phyloP scores from a whole-genome alignment of 2,113 vertebrate species.

The Saiga tatarica region DNA sequence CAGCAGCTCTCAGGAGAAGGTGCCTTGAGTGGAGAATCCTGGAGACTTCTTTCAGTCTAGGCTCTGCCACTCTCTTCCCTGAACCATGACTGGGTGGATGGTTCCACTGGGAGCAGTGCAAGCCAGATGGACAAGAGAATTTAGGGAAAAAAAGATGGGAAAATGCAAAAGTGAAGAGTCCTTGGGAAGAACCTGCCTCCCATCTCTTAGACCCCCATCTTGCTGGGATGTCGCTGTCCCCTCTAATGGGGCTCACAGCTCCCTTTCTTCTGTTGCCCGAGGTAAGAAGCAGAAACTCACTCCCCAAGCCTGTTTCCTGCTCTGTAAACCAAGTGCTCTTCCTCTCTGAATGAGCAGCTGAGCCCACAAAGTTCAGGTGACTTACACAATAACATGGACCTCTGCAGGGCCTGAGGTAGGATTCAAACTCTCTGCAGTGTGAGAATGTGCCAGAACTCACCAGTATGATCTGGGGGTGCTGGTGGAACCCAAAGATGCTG shows the following conservation, averaged over 20 bases:
- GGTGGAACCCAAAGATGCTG: neutral
- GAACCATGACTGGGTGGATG: neutral
- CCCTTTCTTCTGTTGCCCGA: neutral
- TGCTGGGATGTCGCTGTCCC: neutral
- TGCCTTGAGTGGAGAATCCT: neutral
- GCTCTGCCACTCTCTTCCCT: neutral
- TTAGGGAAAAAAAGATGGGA: neutral
- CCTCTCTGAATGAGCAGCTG: neutral
- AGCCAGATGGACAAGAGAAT: neutral
- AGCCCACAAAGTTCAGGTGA: neutral
- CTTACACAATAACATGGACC: neutral
- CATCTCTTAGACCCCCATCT: too few species aligned
- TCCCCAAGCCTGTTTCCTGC: neutral
- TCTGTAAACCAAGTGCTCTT: neutral
- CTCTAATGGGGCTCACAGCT: neutral
- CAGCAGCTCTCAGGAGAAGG: neutral
- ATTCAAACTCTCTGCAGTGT: neutral
- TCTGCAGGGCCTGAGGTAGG: neutral
- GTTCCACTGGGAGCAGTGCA: fast-evolving
- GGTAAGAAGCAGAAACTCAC: neutral
- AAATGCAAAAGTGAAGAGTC: neutral
- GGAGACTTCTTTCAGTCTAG: neutral
- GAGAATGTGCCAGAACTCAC: neutral
- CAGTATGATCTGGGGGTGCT: neutral
- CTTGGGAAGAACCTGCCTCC: neutral